phyloP scores from a whole-genome alignment of 2,113 vertebrate genomes.

The Anser brachyrhynchus region DNA sequence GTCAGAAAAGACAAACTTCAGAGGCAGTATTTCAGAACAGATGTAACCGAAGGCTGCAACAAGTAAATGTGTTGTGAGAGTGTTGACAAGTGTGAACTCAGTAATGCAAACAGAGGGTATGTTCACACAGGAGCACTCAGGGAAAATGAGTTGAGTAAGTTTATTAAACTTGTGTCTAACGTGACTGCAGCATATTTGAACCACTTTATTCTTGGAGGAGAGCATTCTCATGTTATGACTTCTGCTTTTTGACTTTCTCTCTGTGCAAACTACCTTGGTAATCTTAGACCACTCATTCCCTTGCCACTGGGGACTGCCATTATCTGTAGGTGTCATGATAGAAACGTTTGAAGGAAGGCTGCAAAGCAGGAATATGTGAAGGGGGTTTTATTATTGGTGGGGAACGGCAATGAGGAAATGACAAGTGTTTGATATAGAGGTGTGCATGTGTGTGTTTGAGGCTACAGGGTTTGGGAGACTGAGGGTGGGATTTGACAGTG shows the following conservation, averaged over 20 bases:
- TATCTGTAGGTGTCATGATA: not conserved
- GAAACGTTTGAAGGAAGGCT: not conserved
- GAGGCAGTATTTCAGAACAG: not conserved
- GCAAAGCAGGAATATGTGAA: not conserved
- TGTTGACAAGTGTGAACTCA: fast-evolving
- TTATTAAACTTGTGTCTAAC: not conserved
- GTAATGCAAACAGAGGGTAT: not conserved
- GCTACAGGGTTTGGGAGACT: not conserved
- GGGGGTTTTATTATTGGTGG: not conserved
- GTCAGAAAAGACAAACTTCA: not conserved
- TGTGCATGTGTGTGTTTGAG: not conserved
- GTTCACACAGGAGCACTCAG: fast-evolving
- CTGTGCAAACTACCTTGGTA: not conserved
- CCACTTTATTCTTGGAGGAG: not conserved
- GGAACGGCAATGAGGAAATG: not conserved
- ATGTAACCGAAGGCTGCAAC: not conserved
- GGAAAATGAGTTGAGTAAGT: not conserved
- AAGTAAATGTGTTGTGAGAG: not conserved
- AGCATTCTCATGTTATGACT: not conserved
- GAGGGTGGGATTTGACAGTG: not conserved
- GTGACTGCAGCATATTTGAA: not conserved
- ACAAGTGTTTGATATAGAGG: not conserved
- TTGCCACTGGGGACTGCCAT: not conserved
- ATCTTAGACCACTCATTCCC: not conserved
- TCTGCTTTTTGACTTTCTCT: not conserved